Evolutionary conservation across 2,797 vertebrate genomes (phyloP).

Genomic region (Odontamblyopus lacepedii): DNA sequence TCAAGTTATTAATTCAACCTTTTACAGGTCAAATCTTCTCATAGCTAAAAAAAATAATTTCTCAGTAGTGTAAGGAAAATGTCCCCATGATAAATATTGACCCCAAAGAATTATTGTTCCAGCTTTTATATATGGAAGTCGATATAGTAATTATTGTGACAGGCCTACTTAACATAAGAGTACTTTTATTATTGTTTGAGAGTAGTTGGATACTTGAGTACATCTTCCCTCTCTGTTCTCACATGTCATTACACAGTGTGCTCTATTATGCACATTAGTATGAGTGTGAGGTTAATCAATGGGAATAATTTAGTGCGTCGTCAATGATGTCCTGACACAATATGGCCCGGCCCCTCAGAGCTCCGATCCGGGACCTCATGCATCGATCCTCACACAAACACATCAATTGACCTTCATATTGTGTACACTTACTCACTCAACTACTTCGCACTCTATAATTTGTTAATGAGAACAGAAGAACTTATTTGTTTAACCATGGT

Average conservation of each 20-base stretch:
- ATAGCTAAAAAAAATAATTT: too few relatives aligned
- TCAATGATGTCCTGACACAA: slow-evolving; percentile 28
- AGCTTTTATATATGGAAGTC: too few relatives aligned
- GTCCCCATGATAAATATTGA: too few relatives aligned
- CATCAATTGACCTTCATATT: slow-evolving; percentile 31
- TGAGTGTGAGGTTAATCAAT: slow-evolving; percentile 31
- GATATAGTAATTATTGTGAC: too few relatives aligned
- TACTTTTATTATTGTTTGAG: not conserved
- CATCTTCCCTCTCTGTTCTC: not conserved
- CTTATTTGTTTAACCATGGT: slow-evolving; percentile 30
- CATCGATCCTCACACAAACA: slow-evolving; percentile 36
- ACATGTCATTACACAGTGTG: not conserved
- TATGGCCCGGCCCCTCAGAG: slow-evolving; percentile 21
- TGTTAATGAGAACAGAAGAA: slow-evolving; percentile 19
- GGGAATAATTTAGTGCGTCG: slow-evolving; percentile 36
- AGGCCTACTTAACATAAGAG: too few relatives aligned
- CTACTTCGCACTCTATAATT: slow-evolving; percentile 10
- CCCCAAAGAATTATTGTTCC: too few relatives aligned
- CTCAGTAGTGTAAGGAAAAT: too few relatives aligned
- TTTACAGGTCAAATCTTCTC: too few relatives aligned
- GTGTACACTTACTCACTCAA: not conserved
- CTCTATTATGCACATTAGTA: not conserved
- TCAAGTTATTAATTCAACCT: too few relatives aligned
- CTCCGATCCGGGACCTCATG: slow-evolving; percentile 16
- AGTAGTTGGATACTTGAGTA: not conserved